A percentile compares a stretch with the other conserved stretches of the same genome.
Conservation (phyloP, 2,888 invertebrate species). For the Tetropium fuscum region DNA sequence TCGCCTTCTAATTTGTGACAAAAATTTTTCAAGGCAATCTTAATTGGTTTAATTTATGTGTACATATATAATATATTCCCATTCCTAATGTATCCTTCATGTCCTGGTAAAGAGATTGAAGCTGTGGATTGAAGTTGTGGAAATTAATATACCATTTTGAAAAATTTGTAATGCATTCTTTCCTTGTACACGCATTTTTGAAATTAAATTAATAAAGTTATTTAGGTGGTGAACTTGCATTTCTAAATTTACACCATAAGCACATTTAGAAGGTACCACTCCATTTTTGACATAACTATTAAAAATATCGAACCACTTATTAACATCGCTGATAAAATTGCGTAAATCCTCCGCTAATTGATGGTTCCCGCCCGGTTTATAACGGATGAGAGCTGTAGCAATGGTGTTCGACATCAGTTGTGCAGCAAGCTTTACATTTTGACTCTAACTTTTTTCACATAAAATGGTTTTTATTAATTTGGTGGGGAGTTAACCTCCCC, state of each 20-base stretch:
- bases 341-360: not conserved
- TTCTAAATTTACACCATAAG: not conserved
- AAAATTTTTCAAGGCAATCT: no score
- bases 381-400: constrained; percentile 31
- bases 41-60: no score
- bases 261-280: not conserved
- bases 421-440: constrained; percentile 25
- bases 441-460: constrained; percentile 23
- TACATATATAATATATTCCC: no score
- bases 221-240: not conserved
- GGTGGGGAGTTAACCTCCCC: constrained; percentile 16
- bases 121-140: no score
- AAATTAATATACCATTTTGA: constrained; percentile 1
- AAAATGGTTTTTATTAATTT: constrained; percentile 12
- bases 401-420: constrained; percentile 26
- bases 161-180: not conserved
- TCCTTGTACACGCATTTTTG: not conserved
- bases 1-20: no score
- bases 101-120: no score
- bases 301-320: constrained; percentile 1
- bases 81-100: no score
- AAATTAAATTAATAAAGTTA: not conserved
- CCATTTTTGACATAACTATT: not conserved
- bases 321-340: not conserved
- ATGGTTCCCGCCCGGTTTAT: not conserved